Evolutionary conservation across 1,140 invertebrate genomes (phyloP), one percentile per base, ranked within the genome.

Genomic region (Drosophila auraria): DNA sequence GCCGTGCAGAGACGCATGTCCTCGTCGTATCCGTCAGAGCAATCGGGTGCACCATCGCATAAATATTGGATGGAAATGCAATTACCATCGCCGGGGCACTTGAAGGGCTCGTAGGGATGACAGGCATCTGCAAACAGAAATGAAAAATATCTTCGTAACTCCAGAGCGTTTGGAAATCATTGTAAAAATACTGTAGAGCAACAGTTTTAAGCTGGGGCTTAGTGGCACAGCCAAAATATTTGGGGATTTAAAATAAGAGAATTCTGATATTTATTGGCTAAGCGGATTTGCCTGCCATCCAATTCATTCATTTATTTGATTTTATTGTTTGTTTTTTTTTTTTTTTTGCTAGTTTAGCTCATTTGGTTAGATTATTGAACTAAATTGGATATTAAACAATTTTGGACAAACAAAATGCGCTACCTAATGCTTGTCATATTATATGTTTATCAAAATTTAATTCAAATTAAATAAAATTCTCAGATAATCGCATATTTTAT

Each of bases 11-110:
- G 95, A 87, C 97, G 95, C 56, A 97, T 96, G 93, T 99, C 97
- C 79, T 96, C 95, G 83, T 98, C 97, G 59, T 92, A 93, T 47
- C 97, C 97, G 83, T 99, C 97, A 25, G 97, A 96, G 94, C 98
- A 99, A 93, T 99, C 98, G 1, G 97, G 97, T 0, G 97, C 97
- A 42, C 98, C 98, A 90, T 99, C 98, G 93, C 97, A 99, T 74
- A 96, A 95, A 94, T 99, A 99, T 92, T 98, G 97, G 93, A 99
- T 98, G 63, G 97, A 98, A 93, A 99, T 98, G 93, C 98, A 99
- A 89, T 96, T 96, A 71, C 96, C 96, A 91, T 98, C 97, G 64
- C 97, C 97, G 2, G 98, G 98, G 93, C 98, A 99, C 92, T 97
- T 97, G 94, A 99, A 99, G 14, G 98, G 98, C 92, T 99, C 97